Base-by-base conservation (phyloP, 2,888 invertebrate species). In the Hydrotaea diabolus region DNA sequence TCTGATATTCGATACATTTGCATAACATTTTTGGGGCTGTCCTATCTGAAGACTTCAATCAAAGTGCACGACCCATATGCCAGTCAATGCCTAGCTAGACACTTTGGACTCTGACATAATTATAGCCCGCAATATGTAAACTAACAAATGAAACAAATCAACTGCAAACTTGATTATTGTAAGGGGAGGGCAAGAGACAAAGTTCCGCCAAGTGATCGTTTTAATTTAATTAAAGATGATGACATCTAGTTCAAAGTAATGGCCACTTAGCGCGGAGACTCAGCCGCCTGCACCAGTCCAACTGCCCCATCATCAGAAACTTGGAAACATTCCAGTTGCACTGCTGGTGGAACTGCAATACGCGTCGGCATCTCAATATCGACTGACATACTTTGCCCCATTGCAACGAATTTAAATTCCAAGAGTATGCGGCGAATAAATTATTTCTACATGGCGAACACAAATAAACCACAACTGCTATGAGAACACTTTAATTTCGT, bases 221-320 rank as follows among this genome's bases (percentile, higher is more conserved):
- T n/a, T 78, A 64, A 78, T 81, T 79, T 77, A 79, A 81, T 85
- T 85, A n/a, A 85, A 85, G 76, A 81, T 81, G 84, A 81, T 66
- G 66, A 43, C 39, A 66, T 66, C 43, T 66, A 3, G 39, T 43
- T 17, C 66, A 66, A 66, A 66, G 43, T 66, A 66, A 17, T 19
- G 39, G 66, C 17, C 43, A 66, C n/a, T n/a, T 9, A 21, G 5
- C 9, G 36, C n/a, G 1, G 7, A 19, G 55, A 7, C 23, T 4
- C 17, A 2, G 53, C 7, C 53, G 17, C 17, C 17, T 53, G 53
- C n/a, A 7, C 2, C 3, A 9, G 53, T 17, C 53, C 53, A 19
- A 17, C 17, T 17, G 17, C 4, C 17, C 7, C 31, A 31, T 4
- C 43, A 43, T 59, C 59, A 4, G 21, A 31, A 62, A 31, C 15